Percentiles rank a stretch among this genome's conserved stretches.
Evolutionary conservation across 2,113 vertebrate genomes (phyloP).

Genomic region (Montifringilla adamsi): DNA sequence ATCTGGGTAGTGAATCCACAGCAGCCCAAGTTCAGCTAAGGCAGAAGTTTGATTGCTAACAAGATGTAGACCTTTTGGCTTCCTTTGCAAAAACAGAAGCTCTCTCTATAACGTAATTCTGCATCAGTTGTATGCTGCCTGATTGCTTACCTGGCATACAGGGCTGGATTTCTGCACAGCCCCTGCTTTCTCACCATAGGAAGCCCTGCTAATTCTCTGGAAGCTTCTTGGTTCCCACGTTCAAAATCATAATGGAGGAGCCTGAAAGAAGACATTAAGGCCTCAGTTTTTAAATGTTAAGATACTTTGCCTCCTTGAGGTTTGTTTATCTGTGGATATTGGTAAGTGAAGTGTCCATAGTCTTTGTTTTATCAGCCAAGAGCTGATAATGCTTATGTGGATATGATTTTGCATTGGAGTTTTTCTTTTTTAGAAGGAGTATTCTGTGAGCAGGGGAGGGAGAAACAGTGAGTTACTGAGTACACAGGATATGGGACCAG

Average conservation of each 20-base stretch:
- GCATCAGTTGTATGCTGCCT: neutral
- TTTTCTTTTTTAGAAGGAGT: neutral
- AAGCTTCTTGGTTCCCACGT: neutral
- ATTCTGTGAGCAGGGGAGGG: fast-evolving
- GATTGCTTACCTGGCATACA: fast-evolving
- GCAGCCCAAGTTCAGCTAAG: neutral
- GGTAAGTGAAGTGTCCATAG: neutral
- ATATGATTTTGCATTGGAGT: neutral
- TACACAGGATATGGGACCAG: neutral
- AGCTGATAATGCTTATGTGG: neutral
- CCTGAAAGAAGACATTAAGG: neutral
- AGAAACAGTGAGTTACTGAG: neutral
- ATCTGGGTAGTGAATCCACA: neutral
- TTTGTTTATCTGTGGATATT: neutral
- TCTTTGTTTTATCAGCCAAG: neutral
- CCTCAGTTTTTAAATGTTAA: neutral
- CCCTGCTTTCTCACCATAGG: neutral
- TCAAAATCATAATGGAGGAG: neutral
- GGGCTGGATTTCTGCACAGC: neutral
- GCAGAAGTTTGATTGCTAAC: neutral
- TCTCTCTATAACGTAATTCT: neutral
- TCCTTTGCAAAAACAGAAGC: neutral
- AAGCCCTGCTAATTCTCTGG: neutral
- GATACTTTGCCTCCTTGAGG: neutral
- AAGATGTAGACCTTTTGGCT: neutral